phyloP scores from a whole-genome alignment of 1,140 invertebrate genomes.

The Colletes gigas region DNA sequence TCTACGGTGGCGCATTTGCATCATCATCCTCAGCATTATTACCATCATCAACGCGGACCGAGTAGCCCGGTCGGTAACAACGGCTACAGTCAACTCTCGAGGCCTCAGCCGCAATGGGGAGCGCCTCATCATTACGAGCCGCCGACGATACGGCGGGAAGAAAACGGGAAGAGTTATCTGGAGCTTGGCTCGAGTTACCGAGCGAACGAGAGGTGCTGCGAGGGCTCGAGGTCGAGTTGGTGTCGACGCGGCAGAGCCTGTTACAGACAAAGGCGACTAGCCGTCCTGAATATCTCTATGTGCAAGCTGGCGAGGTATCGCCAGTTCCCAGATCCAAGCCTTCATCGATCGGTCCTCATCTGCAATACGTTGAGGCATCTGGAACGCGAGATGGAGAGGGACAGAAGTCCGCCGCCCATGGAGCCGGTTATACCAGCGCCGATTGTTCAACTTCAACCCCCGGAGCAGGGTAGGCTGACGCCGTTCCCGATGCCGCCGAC shows the following conservation, averaged over 20 bases:
- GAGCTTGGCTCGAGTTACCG: constrained; percentile 87
- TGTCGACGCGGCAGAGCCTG: constrained; percentile 87
- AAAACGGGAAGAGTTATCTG: constrained; percentile 94
- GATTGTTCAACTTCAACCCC: constrained; percentile 78
- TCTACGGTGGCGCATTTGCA: constrained; percentile 60
- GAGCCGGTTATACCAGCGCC: constrained; percentile 75
- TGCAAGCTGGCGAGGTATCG: constrained; percentile 94
- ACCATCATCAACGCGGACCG: constrained; percentile 68
- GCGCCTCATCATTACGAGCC: constrained; percentile 83
- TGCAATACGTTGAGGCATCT: constrained; percentile 95
- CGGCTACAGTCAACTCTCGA: constrained; percentile 75
- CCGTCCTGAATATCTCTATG: constrained; percentile 95
- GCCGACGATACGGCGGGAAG: constrained; percentile 92
- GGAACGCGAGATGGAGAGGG: constrained; percentile 94
- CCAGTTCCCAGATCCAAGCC: constrained; percentile 92
- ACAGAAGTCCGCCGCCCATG: constrained; percentile 81
- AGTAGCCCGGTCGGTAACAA: constrained; percentile 62
- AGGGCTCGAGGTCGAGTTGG: constrained; percentile 88
- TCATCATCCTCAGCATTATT: constrained; percentile 63
- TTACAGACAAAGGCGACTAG: constrained; percentile 91
- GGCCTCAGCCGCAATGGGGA: constrained; percentile 80
- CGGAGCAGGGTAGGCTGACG: constrained; percentile 84
- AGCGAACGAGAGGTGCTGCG: constrained; percentile 86
- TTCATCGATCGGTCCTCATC: constrained; percentile 95
- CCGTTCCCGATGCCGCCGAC: constrained; percentile 82